Evolutionary conservation across 2,113 vertebrate species (phyloP).

Genomic region (Grantiella picta): DNA sequence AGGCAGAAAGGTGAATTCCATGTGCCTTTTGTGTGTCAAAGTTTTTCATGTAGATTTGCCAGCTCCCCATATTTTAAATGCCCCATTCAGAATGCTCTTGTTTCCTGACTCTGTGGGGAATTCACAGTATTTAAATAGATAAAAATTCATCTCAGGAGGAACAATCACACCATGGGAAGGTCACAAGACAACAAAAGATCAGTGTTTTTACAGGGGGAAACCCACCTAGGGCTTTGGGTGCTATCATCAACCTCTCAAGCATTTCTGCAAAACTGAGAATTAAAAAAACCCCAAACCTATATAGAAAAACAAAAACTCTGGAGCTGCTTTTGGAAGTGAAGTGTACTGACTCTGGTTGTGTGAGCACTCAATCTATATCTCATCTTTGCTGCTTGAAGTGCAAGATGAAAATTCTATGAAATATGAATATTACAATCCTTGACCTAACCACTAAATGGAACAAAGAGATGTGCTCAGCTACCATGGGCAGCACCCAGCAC

Average conservation of each 20-base stretch:
- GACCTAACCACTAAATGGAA: neutral
- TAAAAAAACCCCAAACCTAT: neutral
- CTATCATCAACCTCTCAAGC: neutral
- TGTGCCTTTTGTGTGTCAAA: neutral
- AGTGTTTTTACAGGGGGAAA: neutral
- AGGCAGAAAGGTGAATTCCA: neutral
- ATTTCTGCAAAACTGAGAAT: neutral
- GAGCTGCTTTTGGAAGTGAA: neutral
- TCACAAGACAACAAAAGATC: neutral
- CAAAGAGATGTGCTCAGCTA: accelerated
- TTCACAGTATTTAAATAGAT: neutral
- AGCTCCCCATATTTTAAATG: neutral
- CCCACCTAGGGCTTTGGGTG: neutral
- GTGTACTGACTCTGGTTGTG: too few species aligned
- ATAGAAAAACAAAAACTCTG: accelerated
- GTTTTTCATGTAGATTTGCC: neutral
- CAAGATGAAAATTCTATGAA: neutral
- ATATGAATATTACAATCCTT: neutral
- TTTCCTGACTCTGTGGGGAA: neutral
- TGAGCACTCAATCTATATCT: neutral
- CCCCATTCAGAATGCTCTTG: neutral
- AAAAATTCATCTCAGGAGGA: neutral
- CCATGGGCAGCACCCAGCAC: neutral
- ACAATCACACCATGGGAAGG: neutral
- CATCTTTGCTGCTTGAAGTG: neutral